phyloP scores from a whole-genome alignment of 2,113 vertebrate genomes.

The Blennius ocellaris region DNA sequence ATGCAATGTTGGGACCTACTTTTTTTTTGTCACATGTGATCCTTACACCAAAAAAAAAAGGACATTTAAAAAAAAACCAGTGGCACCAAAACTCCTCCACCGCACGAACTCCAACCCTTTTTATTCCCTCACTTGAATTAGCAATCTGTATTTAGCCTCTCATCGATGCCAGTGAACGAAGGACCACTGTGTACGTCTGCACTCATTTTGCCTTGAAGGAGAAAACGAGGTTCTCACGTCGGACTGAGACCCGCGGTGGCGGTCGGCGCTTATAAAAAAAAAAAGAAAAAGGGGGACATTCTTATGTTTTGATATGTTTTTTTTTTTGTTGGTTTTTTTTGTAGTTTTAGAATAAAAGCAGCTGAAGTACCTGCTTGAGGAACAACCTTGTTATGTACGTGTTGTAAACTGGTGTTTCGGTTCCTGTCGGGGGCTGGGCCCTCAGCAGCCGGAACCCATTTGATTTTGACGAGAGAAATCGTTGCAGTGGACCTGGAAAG shows the following conservation, averaged over 20 bases:
- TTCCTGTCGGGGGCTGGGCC: slow-evolving; percentile 81
- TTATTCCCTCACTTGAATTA: slow-evolving; percentile 73
- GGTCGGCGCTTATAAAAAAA: slow-evolving; percentile 44
- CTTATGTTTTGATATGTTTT: slow-evolving; percentile 63
- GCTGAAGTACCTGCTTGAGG: slow-evolving; percentile 52
- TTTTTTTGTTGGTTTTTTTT: slow-evolving; percentile 34
- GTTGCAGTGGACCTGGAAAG: slow-evolving; percentile 50
- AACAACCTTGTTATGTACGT: slow-evolving; percentile 43
- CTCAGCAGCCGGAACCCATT: slow-evolving; percentile 68
- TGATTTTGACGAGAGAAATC: slow-evolving; percentile 42
- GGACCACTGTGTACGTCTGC: slow-evolving; percentile 63
- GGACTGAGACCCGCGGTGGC: slow-evolving; percentile 36
- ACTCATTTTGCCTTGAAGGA: slow-evolving; percentile 59
- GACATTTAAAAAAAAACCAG: slow-evolving; percentile 49
- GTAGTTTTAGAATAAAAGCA: slow-evolving; percentile 42
- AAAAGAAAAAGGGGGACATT: too few relatives aligned
- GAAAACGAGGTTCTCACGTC: slow-evolving; percentile 39
- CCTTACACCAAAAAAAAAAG: slow-evolving; percentile 55
- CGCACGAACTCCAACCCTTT: slow-evolving; percentile 50
- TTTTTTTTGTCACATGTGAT: slow-evolving; percentile 17
- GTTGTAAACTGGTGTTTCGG: slow-evolving; percentile 62
- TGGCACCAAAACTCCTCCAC: slow-evolving; percentile 56
- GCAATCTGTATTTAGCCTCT: slow-evolving; percentile 67
- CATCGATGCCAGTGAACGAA: slow-evolving; percentile 67
- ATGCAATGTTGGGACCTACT: slow-evolving; percentile 51